Evolutionary conservation across 2,888 invertebrate species (phyloP), one percentile per base, ranked within the genome.

Genomic region (Gibbula magus): DNA sequence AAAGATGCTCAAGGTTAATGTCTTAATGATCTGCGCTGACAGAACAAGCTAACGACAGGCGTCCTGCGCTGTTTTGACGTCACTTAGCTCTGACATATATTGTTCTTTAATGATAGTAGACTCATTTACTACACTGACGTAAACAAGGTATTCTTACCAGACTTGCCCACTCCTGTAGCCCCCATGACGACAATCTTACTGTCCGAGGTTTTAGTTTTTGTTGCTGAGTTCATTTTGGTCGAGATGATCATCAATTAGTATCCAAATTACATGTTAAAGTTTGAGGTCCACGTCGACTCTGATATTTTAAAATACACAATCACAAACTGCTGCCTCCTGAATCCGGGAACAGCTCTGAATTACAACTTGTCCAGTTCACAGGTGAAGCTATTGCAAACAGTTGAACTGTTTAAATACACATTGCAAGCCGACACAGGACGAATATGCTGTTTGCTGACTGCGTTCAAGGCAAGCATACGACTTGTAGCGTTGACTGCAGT

Each of bases 131-230:
- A 45, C 10, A 13, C 5, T 10, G 13, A 45, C 45, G 45, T 22
- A 7, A 13, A 29, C 25, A 67, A 67, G 25, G 51, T 22, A 22
- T 10, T 32, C 74, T 77, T 78, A 83, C 83, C 83, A 66, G 83
- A 83, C 66, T 83, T 83, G 13, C 83, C 83, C 13, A 83, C 83
- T 20, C 81, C 81, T n/a, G 79, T 61, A 10, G 76, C 51, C 16
- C 83, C 83, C 8, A 83, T 56, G 2, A 83, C 80, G 51, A 81
- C 81, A 32, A 83, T 78, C 32, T 78, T 79, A 67, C 79, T 70
- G 39, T 82, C 79, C 2, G 75, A 54, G 5, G 61, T 53, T n/a
- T 82, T 82, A 32, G 52, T 73, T 75, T 82, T 82, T 35, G 80
- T 78, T 53, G 78, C 79, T n/a, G 82, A 76, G 45, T 79, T 80